These are phyloP conservation scores for Synergus japonicus DNA, from an alignment of 2,888 invertebrate genomes.

Conservation along the genomic window DNA sequence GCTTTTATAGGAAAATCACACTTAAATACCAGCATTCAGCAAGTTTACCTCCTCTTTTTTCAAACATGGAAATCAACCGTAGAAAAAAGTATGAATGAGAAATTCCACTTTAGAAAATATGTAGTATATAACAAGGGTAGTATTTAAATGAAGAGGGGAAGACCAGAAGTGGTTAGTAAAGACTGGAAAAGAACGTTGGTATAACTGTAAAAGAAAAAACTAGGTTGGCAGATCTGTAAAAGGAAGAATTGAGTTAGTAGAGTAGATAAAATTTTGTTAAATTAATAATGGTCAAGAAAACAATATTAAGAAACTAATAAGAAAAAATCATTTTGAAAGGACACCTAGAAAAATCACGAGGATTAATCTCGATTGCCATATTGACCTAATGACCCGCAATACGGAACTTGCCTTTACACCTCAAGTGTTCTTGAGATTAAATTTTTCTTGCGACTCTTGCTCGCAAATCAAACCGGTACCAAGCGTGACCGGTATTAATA, in stretches of 20 bases:
- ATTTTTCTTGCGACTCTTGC: slow-evolving; percentile 47
- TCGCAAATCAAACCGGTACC: slow-evolving; percentile 53
- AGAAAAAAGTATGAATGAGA: not conserved
- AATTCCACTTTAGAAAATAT: not conserved
- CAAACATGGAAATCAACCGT: slow-evolving; percentile 51
- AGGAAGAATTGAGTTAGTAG: not conserved
- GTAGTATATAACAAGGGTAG: not conserved
- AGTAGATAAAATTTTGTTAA: not conserved
- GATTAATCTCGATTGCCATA: not conserved
- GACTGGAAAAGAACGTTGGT: not conserved
- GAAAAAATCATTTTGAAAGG: not conserved
- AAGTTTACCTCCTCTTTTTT: slow-evolving; percentile 37
- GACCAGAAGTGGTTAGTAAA: not conserved
- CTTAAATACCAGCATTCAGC: slow-evolving; percentile 53
- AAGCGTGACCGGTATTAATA: slow-evolving; percentile 9
- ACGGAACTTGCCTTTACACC: not conserved
- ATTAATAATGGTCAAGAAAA: not conserved
- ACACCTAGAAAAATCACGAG: not conserved
- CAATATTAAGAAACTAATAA: too few relatives aligned
- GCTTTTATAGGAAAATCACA: slow-evolving; percentile 58
- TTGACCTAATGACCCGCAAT: not conserved
- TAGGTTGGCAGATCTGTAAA: not conserved
- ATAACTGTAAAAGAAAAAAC: not conserved
- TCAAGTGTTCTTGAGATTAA: not conserved
- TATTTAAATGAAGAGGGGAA: not conserved